Evolutionary conservation across 2,113 vertebrate genomes (phyloP), one percentile per base, ranked within the genome.

Genomic region (Oplegnathus fasciatus): DNA sequence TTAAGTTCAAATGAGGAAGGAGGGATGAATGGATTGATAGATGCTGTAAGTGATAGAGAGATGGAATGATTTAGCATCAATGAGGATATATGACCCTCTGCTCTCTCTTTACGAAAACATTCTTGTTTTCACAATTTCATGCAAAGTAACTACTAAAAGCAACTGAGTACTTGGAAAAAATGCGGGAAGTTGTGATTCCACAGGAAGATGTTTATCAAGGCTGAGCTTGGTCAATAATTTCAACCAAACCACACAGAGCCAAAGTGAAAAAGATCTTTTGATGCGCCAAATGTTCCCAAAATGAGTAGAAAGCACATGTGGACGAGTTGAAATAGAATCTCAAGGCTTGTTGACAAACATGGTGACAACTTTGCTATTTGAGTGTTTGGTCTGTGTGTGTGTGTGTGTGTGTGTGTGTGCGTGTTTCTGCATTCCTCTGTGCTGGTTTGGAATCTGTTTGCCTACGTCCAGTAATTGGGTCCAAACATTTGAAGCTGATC

Each of bases 401-500:
- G 46, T 24, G 11, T 85, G 69, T 54, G 55, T 3, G 42, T 61
- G 62, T 68, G 62, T 40, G 28, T 20, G 22, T 37, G 24, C 60
- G 28, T 37, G 50, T 57, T 26, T 24, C n/a, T 55, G n/a, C 67
- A 70, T 75, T 78, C 57, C 48, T 69, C 9, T 28, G 62, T 61
- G 28, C 50, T 76, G 22, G 28, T 83, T 72, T 57, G 34, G 44
- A 81, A 66, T 66, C 10, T 7, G 26, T 72, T 75, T 55, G 42
- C 15, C 17, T 10, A 10, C 14, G 9, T 55, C 17, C 54, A 37
- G 32, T 50, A 74, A 75, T 54, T 78, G 48, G 34, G n/a, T 78
- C 68, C 65, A 78, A 68, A 28, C 22, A 28, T 32, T 72, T 44
- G 10, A 42, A 64, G 18, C 82, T 81, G 67, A 77, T 68, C 9